These are phyloP conservation scores for Chamaetylas fuelleborni DNA, from an alignment of 2,113 vertebrate genomes.

Conservation along the genomic window DNA sequence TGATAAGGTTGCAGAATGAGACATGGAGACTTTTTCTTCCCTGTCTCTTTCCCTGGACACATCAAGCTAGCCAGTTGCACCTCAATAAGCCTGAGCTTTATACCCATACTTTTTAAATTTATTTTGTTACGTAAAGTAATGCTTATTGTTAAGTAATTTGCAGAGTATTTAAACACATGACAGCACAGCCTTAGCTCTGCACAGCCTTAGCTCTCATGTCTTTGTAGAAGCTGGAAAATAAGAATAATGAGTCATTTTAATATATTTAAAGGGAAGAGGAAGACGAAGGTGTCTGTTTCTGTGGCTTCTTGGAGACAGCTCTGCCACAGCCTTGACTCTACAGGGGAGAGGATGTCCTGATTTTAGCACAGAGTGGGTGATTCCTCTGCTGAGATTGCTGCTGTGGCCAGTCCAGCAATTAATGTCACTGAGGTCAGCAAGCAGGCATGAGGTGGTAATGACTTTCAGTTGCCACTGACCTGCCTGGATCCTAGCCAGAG, in stretches of 20 bases:
- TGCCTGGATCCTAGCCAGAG: constrained; percentile 2
- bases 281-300: background rate
- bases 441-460: background rate
- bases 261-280: background rate
- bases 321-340: background rate
- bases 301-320: background rate
- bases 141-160: background rate
- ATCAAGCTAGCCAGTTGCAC: background rate
- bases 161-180: background rate
- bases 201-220: background rate
- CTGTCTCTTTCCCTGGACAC: background rate
- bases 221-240: background rate
- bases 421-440: constrained; percentile 14
- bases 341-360: background rate
- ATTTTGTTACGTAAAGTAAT: background rate
- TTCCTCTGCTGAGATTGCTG: background rate
- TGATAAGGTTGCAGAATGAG: background rate
- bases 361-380: background rate
- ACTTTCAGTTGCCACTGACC: constrained; percentile 5
- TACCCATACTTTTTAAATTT: background rate
- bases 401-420: background rate
- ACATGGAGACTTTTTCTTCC: background rate
- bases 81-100: background rate
- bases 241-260: background rate
- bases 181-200: background rate